Percentiles rank a stretch among this genome's conserved stretches.
Conservation (phyloP, 2,797 vertebrate genomes). For the Podargus strigoides region DNA sequence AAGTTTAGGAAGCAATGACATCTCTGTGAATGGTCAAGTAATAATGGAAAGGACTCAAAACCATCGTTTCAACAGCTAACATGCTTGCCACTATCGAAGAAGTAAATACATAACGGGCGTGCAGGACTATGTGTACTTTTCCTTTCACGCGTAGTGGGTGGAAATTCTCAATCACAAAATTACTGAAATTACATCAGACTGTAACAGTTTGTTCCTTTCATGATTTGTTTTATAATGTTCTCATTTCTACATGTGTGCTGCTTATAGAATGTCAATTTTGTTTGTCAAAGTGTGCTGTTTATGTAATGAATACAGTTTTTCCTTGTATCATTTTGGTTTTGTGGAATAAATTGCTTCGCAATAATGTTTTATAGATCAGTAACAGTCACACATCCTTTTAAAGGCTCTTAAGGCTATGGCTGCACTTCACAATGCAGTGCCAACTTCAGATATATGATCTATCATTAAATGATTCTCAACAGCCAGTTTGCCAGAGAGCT, state of each 20-base stretch:
- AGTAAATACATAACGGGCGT: neutral
- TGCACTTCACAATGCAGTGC: slow-evolving; percentile 2
- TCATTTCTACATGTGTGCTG: slow-evolving; percentile 15
- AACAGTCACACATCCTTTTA: slow-evolving; percentile 27
- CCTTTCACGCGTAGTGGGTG: slow-evolving; percentile 12
- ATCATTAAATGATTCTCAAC: slow-evolving; percentile 7
- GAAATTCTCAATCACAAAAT: slow-evolving; percentile 57
- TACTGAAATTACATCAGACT: slow-evolving; percentile 3
- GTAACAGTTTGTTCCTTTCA: slow-evolving; percentile 56
- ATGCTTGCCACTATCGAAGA: neutral
- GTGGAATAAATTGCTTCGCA: slow-evolving; percentile 14
- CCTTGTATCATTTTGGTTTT: slow-evolving; percentile 14
- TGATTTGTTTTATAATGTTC: slow-evolving; percentile 23
- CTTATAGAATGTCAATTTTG: slow-evolving; percentile 39
- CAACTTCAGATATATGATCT: neutral
- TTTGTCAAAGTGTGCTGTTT: slow-evolving; percentile 20
- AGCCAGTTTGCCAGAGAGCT: neutral
- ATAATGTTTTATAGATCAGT: slow-evolving; percentile 30
- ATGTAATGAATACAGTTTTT: slow-evolving; percentile 46
- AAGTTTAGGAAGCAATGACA: neutral
- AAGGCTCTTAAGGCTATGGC: slow-evolving; percentile 12
- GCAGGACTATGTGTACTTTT: slow-evolving; percentile 29
- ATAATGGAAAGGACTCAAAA: neutral
- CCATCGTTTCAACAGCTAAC: neutral
- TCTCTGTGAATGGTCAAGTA: neutral